Base-by-base conservation (phyloP, 1,140 invertebrate species). In the Leptinotarsa lineolata region DNA sequence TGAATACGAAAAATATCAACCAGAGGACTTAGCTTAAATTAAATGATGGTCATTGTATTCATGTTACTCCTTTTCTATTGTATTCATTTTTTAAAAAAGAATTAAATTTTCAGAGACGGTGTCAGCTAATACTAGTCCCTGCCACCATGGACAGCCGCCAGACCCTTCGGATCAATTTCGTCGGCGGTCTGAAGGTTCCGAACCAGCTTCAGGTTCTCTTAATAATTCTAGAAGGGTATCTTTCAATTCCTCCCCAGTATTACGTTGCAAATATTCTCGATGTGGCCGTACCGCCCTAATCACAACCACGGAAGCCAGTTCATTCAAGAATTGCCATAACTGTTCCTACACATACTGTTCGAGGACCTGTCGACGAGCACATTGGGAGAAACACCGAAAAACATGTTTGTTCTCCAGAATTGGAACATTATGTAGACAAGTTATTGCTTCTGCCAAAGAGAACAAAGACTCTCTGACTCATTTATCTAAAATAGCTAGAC, bases 311-410 rank as follows among this genome's bases (percentile, higher is more conserved):
- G 86, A 88, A 39, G 93, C 93, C 74, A 92, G 91, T 22, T 89
- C 71, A 3, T 84, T 90, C 78, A 89, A 90, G 77, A 89, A 89
- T 79, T 98, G 96, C 85, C 95, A 97, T 86, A 97, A 97, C 85
- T 98, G 97, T 86, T 93, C 93, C 73, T 95, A 95, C 77, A 87
- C 93, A 64, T 94, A 94, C 83, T 97, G 95, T 85, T 94, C 92
- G 59, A 89, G 92, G 72, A 91, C 93, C 78, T 95, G 94, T 82
- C 88, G 96, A 18, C 87, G 93, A 70, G 89, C 91, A 2, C 95
- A 98, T 82, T 97, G 96, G 95, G 92, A 95, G 77, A 92, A 93
- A 77, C 96, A 98, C 82, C 90, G 95, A 65, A 92, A 92, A 78
- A 91, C 93, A n/a, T 98, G 96, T 81, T 86, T 96, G 59, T 94